phyloP scores from a whole-genome alignment of 1,140 invertebrate species.

The Drosophila pectinifera region DNA sequence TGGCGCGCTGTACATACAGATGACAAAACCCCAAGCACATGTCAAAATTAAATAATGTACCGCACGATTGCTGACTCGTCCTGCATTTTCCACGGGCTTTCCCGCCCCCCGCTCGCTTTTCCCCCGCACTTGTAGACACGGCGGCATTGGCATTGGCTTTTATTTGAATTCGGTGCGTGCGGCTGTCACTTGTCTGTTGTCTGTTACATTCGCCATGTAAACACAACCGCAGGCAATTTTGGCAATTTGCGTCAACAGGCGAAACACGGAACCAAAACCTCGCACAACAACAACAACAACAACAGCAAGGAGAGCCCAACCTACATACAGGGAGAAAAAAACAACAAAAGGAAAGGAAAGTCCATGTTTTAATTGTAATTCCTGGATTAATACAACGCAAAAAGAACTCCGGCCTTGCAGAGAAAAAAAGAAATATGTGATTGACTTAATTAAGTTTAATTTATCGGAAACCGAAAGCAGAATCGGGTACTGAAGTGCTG shows the following conservation, averaged over 20 bases:
- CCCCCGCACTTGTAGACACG: constrained; percentile 37
- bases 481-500: too few species aligned
- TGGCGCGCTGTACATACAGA: constrained; percentile 37
- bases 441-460: too few species aligned
- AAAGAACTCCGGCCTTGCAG: too few species aligned
- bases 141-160: constrained; percentile 78
- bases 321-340: constrained; percentile 11
- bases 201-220: constrained; percentile 82
- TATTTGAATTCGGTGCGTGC: constrained; percentile 82
- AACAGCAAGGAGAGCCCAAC: constrained; percentile 39
- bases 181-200: constrained; percentile 82
- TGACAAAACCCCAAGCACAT: constrained; percentile 77
- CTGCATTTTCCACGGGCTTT: constrained; percentile 21
- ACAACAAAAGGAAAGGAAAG: constrained; percentile 1
- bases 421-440: too few species aligned
- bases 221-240: constrained; percentile 83
- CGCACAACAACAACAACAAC: constrained; percentile 14
- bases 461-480: too few species aligned
- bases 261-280: constrained; percentile 63
- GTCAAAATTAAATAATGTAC: constrained; percentile 83
- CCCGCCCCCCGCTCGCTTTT: neutral
- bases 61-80: constrained; percentile 71
- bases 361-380: constrained; percentile 8
- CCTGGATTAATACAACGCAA: too few species aligned
- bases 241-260: constrained; percentile 82